A percentile compares a stretch with the other conserved stretches of the same genome.
Evolutionary conservation across 37 sponge, comb jelly and placozoan species (phyloP).

Genomic region (Petrosia ficiformis): DNA sequence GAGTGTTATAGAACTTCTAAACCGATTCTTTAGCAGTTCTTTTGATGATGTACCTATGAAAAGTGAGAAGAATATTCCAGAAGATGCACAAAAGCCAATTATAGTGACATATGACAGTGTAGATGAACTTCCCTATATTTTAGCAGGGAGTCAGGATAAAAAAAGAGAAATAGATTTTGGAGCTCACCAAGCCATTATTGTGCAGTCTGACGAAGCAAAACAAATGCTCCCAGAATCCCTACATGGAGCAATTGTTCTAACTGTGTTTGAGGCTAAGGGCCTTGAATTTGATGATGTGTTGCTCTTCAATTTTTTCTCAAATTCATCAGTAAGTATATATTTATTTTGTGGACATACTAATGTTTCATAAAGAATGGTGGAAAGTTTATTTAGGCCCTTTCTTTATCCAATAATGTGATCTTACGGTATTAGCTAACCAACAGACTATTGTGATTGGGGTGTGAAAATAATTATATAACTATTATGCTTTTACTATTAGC

Average conservation of each 20-base stretch:
- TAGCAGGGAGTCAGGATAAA: not conserved
- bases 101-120: not conserved
- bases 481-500: too few relatives aligned
- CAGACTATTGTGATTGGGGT: too few relatives aligned
- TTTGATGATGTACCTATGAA: conserved; percentile 48
- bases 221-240: conserved; percentile 16
- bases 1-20: conserved; percentile 59
- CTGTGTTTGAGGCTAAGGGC: conserved; percentile 36
- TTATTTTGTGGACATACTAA: not conserved
- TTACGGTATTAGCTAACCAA: too few relatives aligned
- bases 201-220: conserved; percentile 22
- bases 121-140: not conserved
- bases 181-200: conserved; percentile 42
- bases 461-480: too few relatives aligned
- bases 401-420: too few relatives aligned
- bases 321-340: conserved; percentile 13
- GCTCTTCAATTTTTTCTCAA: conserved; percentile 33
- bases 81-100: not conserved
- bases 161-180: conserved; percentile 18
- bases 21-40: conserved; percentile 44
- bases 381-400: too few relatives aligned
- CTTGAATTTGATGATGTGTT: conserved; percentile 37
- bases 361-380: not conserved
- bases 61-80: not conserved
- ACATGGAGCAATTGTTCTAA: conserved; percentile 10